Conservation (phyloP, 2,113 vertebrate genomes). For the Rattus norvegicus region GRCr8 NC_086022.1:47252001-47252500, state of each 20-base stretch:
- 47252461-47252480: neutral
- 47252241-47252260: neutral
- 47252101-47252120: constrained; percentile 7
- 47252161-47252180: neutral
- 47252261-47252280: neutral
- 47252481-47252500: neutral
- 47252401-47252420: neutral
- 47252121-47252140: constrained; percentile 10
- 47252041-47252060: constrained; percentile 36
- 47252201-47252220: neutral
- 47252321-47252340: neutral
- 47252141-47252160: neutral
- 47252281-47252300: neutral
- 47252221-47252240: neutral
- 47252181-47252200: neutral
- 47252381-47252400: neutral
- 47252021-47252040: constrained; percentile 52
- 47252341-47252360: neutral
- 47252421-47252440: neutral
- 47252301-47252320: neutral
- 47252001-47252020: constrained; percentile 64
- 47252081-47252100: neutral
- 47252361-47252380: neutral
- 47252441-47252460: neutral
- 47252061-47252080: constrained; percentile 40